These are phyloP conservation scores for Pedetes capensis DNA, from an alignment of 2,113 vertebrate genomes.

Conservation along the genomic window DNA sequence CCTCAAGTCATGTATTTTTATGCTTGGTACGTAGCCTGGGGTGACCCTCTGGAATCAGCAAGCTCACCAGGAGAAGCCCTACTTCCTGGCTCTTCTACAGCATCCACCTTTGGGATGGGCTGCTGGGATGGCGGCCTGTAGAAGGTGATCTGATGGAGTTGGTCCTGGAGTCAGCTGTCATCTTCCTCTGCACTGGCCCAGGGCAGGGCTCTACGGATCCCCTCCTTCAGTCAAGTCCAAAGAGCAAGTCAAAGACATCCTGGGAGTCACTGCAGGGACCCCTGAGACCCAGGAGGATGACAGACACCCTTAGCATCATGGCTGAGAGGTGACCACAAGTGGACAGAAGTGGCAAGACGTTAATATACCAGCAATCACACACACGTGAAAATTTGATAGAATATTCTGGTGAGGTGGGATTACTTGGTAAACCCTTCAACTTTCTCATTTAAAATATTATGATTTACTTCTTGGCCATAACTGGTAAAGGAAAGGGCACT, in stretches of 20 bases:
- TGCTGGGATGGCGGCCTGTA: accelerated
- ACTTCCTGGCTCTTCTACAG: not conserved
- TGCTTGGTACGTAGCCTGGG: accelerated
- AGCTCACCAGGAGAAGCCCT: accelerated
- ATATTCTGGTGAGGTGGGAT: not conserved
- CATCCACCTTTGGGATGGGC: accelerated
- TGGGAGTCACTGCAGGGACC: not conserved
- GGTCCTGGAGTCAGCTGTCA: not conserved
- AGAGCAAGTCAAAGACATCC: not conserved
- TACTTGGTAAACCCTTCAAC: not conserved
- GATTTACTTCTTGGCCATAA: not conserved
- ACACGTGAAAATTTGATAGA: too few relatives aligned
- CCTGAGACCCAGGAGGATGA: accelerated
- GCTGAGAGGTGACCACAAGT: accelerated
- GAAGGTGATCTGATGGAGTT: accelerated
- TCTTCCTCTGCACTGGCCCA: too few relatives aligned
- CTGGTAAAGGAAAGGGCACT: not conserved
- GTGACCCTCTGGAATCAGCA: not conserved
- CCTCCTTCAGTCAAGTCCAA: too few relatives aligned
- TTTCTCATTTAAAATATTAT: not conserved
- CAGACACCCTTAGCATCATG: accelerated
- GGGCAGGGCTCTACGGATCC: not conserved
- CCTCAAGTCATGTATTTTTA: accelerated
- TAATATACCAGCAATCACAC: accelerated
- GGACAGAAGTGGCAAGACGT: not conserved